phyloP scores from a whole-genome alignment of 2,113 vertebrate species.

The Athene cunicularia region DNA sequence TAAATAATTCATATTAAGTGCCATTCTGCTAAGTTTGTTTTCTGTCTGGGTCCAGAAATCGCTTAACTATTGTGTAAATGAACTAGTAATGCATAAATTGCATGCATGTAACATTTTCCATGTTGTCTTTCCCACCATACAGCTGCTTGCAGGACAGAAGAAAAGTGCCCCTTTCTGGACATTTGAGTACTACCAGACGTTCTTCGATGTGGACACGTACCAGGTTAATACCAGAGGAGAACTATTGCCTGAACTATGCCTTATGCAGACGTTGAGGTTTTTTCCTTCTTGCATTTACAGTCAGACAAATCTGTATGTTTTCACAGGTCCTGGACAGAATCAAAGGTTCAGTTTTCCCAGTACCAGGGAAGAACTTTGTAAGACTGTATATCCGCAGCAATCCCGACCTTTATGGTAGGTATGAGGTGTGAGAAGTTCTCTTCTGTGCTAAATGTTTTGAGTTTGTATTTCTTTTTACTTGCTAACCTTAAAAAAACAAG shows the following conservation, averaged over 20 bases:
- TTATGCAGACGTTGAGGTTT: neutral
- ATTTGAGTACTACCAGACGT: conserved; percentile 95
- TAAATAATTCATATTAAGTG: neutral
- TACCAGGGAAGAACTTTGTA: conserved; percentile 94
- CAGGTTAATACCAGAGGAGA: conserved; percentile 76
- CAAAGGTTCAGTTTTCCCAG: conserved; percentile 90
- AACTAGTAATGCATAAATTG: neutral
- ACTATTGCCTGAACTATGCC: neutral
- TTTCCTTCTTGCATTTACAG: neutral
- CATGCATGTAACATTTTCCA: neutral
- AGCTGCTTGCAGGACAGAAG: conserved; percentile 92
- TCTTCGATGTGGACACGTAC: conserved; percentile 93
- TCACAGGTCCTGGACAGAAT: conserved; percentile 91
- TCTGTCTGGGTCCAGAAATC: neutral
- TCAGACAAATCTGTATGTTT: neutral
- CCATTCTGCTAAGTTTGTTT: neutral
- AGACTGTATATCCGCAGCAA: conserved; percentile 89
- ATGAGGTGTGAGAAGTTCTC: neutral
- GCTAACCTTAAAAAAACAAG: neutral
- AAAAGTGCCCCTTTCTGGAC: conserved; percentile 95
- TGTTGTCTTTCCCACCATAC: neutral
- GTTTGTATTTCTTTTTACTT: neutral
- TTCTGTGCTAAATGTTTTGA: neutral
- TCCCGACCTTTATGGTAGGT: conserved; percentile 94
- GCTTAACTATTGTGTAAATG: neutral